Conservation (phyloP, 2,888 invertebrate genomes). For the Eupithecia exiguata region DNA sequence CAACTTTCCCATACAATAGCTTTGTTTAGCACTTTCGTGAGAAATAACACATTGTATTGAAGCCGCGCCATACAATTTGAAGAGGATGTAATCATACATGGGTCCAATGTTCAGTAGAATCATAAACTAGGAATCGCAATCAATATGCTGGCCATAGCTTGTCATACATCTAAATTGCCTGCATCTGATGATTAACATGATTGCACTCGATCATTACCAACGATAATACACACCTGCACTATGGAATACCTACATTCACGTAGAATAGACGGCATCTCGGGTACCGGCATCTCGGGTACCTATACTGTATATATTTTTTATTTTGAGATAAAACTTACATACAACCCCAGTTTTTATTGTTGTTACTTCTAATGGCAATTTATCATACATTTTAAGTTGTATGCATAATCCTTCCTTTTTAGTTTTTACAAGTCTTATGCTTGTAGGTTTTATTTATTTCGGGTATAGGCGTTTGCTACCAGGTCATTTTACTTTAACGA, state of each 20-base stretch:
- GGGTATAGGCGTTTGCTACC: too few species aligned
- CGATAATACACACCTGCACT: constrained; percentile 1
- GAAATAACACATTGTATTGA: constrained; percentile 15
- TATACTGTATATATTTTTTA: too few species aligned
- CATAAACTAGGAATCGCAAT: constrained; percentile 20
- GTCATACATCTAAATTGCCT: constrained; percentile 20
- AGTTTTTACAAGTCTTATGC: too few species aligned
- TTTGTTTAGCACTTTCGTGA: constrained; percentile 19
- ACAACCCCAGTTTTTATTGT: too few species aligned
- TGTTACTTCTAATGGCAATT: too few species aligned
- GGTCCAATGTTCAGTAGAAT: constrained; percentile 5
- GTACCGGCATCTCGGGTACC: too few species aligned
- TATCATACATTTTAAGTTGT: too few species aligned
- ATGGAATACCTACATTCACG: background rate
- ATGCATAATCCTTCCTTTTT: too few species aligned
- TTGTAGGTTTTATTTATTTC: too few species aligned
- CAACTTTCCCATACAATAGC: constrained; percentile 26
- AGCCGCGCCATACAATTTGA: background rate
- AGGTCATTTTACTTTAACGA: too few species aligned
- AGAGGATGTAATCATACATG: background rate
- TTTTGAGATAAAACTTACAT: too few species aligned
- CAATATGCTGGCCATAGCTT: constrained; percentile 21
- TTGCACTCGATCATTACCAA: constrained; percentile 17
- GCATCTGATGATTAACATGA: constrained; percentile 23
- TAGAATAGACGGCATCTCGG: background rate